Evolutionary conservation across 1,140 invertebrate species (phyloP).

Genomic region (Amyelois transitella): DNA sequence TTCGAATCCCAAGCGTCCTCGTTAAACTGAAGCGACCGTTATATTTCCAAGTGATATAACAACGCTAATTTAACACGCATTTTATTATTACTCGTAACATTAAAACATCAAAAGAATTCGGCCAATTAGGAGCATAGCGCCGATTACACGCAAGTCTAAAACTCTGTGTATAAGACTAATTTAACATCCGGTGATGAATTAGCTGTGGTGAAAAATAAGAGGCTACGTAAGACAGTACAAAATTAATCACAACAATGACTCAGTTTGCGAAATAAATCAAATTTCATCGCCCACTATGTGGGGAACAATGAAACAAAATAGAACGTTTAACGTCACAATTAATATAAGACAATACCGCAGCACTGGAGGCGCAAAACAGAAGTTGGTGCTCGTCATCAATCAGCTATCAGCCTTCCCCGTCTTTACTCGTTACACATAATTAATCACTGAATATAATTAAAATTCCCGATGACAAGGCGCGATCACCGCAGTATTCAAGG

Average conservation of each 20-base stretch:
- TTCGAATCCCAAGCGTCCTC: neutral
- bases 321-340: conserved; percentile 65
- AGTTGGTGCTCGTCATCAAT: conserved; percentile 54
- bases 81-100: conserved; percentile 1
- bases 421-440: conserved; percentile 62
- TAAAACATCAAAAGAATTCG: neutral
- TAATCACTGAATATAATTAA: conserved; percentile 72
- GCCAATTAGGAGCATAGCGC: conserved; percentile 1
- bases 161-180: conserved; percentile 12
- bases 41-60: neutral
- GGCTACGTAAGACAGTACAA: conserved; percentile 49
- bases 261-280: conserved; percentile 57
- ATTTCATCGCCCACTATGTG: conserved; percentile 51
- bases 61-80: neutral
- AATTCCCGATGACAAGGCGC: conserved; percentile 66
- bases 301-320: conserved; percentile 59
- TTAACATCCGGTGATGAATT: conserved; percentile 39
- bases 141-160: neutral
- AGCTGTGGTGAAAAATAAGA: conserved; percentile 34
- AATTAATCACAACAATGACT: conserved; percentile 65
- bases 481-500: conserved; percentile 38
- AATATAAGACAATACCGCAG: conserved; percentile 50
- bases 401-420: conserved; percentile 42
- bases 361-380: conserved; percentile 27
- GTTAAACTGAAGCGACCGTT: neutral